Evolutionary conservation across 92 coral and sea anemone genomes (phyloP), one percentile per base, ranked within the genome.

Genomic region (Blastomussa wellsi): DNA sequence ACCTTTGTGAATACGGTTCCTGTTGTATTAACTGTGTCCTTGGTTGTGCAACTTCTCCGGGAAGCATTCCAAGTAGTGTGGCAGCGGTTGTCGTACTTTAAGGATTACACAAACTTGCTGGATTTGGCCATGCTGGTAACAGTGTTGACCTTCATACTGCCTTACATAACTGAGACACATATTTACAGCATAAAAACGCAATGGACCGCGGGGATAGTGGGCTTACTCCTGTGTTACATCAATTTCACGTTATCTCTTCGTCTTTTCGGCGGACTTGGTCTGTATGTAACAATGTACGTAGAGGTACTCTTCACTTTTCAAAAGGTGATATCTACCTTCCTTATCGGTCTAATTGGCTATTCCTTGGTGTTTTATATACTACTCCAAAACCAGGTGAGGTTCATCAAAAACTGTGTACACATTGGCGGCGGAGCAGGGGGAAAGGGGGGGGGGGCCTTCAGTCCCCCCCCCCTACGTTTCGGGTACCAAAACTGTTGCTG

Each of bases 261-360:
- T 29, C 93, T 94, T 22, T 44, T 90, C 57, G 95, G 95, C 24
- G 69, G 75, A 4, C 78, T 89, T 31, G 98, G 98, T 4, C 84
- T 94, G 67, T 95, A 95, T 59, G 93, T 95, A 26, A 87, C 94
- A 2, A 95, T 95, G 98, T 95, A 91, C 84, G 74, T 94, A 29
- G 95, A 95, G 66, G 97, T 95, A 0, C 79, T 93, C 49, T 74
- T 69, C 37, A 94, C 98, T 5, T 91, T 95, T 67, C 52, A 89
- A 9, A 94, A 90, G 72, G 95, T 92, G 20, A 79, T 95, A 26
- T 74, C 82, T 29, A 92, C 92, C 16, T 93, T 95, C 69, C 42
- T 92, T 0, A 85, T 92, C 10, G 79, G 85, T 51, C 47, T 94
- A 19, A 48, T 90, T 24, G 93, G 98, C 28, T 93, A 79, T 53